Percentiles rank a stretch among this genome's conserved stretches.
Evolutionary conservation across 2,797 vertebrate genomes (phyloP).

Genomic region (Poliocrania exsul): DNA sequence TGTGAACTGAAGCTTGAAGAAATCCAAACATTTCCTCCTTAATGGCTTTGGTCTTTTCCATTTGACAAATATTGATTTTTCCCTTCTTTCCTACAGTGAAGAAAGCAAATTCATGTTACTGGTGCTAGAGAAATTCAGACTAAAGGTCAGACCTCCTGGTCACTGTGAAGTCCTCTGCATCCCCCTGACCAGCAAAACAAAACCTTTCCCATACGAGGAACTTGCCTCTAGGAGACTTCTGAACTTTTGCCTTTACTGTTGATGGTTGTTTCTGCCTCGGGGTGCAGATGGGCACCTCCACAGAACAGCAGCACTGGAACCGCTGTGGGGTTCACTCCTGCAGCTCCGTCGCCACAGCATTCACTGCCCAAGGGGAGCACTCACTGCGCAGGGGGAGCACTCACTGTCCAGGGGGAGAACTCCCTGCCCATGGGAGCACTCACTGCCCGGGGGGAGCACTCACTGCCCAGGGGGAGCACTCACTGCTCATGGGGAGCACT

Average conservation of each 20-base stretch:
- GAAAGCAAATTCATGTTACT: background rate
- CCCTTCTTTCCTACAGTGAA: background rate
- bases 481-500: too few relatives aligned
- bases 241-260: background rate
- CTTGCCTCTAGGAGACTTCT: background rate
- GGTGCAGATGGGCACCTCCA: background rate
- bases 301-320: rapidly evolving
- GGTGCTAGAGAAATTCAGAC: background rate
- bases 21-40: background rate
- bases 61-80: background rate
- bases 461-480: too few relatives aligned
- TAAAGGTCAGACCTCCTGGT: background rate
- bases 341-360: too few relatives aligned
- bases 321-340: rapidly evolving
- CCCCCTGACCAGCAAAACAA: rapidly evolving
- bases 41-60: background rate
- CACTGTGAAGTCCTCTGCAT: background rate
- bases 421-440: too few relatives aligned
- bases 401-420: too few relatives aligned
- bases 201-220: background rate
- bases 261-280: background rate
- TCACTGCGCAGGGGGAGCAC: too few relatives aligned
- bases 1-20: background rate
- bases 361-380: too few relatives aligned
- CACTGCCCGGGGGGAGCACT: too few relatives aligned